Evolutionary conservation across 2,888 invertebrate species (phyloP).

Genomic region (Ceriagrion tenellum): DNA sequence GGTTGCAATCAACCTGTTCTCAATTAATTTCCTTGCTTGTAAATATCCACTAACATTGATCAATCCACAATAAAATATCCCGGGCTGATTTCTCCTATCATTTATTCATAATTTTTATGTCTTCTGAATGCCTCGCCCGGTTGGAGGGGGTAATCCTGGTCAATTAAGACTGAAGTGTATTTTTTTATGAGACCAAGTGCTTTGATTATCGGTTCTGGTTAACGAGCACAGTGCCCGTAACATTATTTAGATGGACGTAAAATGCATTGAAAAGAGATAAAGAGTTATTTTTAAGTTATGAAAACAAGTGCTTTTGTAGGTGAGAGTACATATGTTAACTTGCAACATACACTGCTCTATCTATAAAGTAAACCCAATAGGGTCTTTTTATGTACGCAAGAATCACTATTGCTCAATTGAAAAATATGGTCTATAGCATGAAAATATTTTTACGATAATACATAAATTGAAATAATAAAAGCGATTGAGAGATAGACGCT

Average conservation of each 20-base stretch:
- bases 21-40: not conserved
- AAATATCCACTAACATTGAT: not conserved
- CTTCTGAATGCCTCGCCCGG: not conserved
- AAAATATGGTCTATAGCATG: not conserved
- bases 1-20: not conserved
- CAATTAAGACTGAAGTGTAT: not conserved
- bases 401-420: not conserved
- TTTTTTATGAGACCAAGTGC: not conserved
- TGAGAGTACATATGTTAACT: slow-evolving; percentile 1
- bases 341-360: not conserved
- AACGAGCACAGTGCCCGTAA: not conserved
- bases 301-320: not conserved
- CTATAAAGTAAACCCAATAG: not conserved
- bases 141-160: slow-evolving; percentile 58
- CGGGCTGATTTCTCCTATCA: slow-evolving; percentile 9
- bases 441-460: slow-evolving; percentile 18
- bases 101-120: not conserved
- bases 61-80: not conserved
- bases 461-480: slow-evolving; percentile 13
- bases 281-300: not conserved
- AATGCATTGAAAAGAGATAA: not conserved
- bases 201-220: not conserved
- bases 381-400: not conserved
- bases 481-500: slow-evolving; percentile 60
- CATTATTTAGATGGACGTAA: not conserved